phyloP scores from a whole-genome alignment of 2,888 invertebrate genomes.

The Parascotia fuliginaria region DNA sequence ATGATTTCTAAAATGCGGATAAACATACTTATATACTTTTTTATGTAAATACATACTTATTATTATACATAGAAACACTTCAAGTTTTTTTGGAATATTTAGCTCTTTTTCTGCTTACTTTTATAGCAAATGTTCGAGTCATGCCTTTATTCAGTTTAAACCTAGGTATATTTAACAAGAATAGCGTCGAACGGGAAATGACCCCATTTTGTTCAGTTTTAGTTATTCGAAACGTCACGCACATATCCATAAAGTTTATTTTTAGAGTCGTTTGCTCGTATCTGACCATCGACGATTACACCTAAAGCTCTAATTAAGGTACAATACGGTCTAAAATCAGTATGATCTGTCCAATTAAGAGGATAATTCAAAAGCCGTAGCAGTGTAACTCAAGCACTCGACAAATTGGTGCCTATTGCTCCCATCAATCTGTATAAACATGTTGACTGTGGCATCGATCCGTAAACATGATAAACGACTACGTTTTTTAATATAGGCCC shows the following conservation, averaged over 20 bases:
- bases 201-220: slow-evolving; percentile 69
- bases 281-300: slow-evolving; percentile 74
- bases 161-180: slow-evolving; percentile 58
- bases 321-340: slow-evolving; percentile 62
- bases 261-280: slow-evolving; percentile 72
- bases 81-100: too few relatives aligned
- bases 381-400: slow-evolving; percentile 46
- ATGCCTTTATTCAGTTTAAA: background rate
- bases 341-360: slow-evolving; percentile 66
- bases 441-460: slow-evolving; percentile 37
- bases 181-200: slow-evolving; percentile 77
- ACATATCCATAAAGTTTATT: slow-evolving; percentile 78
- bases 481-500: background rate
- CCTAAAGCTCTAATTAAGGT: slow-evolving; percentile 70
- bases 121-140: too few relatives aligned
- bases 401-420: slow-evolving; percentile 59
- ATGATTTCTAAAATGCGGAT: too few relatives aligned
- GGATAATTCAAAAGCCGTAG: slow-evolving; percentile 48
- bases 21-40: too few relatives aligned
- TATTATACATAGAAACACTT: too few relatives aligned
- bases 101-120: too few relatives aligned
- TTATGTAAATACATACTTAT: too few relatives aligned
- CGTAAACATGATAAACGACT: slow-evolving; percentile 40
- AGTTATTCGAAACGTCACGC: slow-evolving; percentile 74
- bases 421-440: slow-evolving; percentile 58